A percentile compares a stretch with the other conserved stretches of the same genome.
These are phyloP conservation scores for Synodontis membranacea DNA, from an alignment of 2,113 vertebrate genomes.

Conservation along the genomic window DNA sequence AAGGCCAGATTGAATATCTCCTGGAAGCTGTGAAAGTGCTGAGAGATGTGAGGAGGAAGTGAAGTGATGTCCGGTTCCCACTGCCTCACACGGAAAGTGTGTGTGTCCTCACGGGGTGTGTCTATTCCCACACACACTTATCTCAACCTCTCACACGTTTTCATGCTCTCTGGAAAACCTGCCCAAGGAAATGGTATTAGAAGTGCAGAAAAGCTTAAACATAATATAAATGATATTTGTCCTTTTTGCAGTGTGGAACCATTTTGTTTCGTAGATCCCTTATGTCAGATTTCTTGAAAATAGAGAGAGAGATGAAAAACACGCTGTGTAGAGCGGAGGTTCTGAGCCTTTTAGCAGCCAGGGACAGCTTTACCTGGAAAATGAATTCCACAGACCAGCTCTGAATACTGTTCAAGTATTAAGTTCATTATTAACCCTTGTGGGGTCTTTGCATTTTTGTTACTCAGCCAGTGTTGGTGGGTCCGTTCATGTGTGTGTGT, in stretches of 20 bases:
- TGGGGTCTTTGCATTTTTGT: neutral
- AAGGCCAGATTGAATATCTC: neutral
- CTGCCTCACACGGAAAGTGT: conserved; percentile 13
- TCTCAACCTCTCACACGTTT: conserved; percentile 2
- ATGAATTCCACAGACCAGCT: neutral
- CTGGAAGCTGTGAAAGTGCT: conserved; percentile 4
- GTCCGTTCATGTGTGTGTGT: neutral
- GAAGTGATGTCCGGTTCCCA: conserved; percentile 13
- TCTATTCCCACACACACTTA: neutral
- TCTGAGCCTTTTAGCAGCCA: neutral
- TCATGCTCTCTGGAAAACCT: neutral
- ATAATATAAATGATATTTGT: neutral
- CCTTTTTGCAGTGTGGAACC: neutral
- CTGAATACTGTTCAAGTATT: neutral
- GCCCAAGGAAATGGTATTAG: neutral
- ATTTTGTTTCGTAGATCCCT: neutral
- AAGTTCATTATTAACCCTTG: neutral
- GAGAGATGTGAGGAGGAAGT: conserved; percentile 34
- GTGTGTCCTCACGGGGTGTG: conserved; percentile 2
- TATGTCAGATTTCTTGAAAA: neutral
- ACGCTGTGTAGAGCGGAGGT: neutral
- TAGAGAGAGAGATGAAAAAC: neutral
- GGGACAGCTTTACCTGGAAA: neutral
- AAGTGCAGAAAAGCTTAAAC: neutral
- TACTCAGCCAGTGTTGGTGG: neutral